phyloP scores from a whole-genome alignment of 2,113 vertebrate species.

The Erythrolamprus reginae region DNA sequence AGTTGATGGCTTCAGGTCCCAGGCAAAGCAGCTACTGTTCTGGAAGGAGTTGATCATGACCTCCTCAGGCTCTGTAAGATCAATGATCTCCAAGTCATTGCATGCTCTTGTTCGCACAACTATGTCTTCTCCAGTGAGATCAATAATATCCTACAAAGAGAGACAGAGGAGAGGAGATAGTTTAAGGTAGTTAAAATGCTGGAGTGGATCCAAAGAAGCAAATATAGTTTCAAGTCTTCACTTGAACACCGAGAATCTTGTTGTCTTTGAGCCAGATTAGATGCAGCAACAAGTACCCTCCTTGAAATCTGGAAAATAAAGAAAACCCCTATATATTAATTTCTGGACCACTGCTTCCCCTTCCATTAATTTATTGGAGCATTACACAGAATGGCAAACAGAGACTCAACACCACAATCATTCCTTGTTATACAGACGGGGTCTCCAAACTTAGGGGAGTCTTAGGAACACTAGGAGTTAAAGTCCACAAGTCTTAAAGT shows the following conservation, averaged over 20 bases:
- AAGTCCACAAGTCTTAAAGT: background rate
- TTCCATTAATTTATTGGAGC: background rate
- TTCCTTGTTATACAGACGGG: background rate
- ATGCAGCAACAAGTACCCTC: background rate
- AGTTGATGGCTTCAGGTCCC: background rate
- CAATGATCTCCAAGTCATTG: conserved; percentile 47
- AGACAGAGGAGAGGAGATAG: background rate
- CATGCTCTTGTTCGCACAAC: rapidly evolving
- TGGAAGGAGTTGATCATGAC: conserved; percentile 28
- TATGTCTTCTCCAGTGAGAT: conserved; percentile 66
- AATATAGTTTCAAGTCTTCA: background rate
- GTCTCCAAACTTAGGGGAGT: background rate
- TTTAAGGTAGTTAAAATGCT: background rate
- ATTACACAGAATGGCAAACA: background rate
- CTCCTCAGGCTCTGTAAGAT: conserved; percentile 60
- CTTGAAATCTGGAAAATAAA: background rate
- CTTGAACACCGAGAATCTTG: background rate
- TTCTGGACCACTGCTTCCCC: background rate
- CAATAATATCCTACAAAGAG: conserved; percentile 69
- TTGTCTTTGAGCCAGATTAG: background rate
- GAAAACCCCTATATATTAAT: background rate
- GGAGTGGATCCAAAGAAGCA: background rate
- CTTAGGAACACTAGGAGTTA: background rate
- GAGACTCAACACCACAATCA: background rate
- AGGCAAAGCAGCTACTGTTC: background rate